Percentiles rank a stretch among this genome's conserved stretches.
phyloP scores from a whole-genome alignment of 53 echinoderm and acorn worm species.

The Paelopatides confundens region DNA sequence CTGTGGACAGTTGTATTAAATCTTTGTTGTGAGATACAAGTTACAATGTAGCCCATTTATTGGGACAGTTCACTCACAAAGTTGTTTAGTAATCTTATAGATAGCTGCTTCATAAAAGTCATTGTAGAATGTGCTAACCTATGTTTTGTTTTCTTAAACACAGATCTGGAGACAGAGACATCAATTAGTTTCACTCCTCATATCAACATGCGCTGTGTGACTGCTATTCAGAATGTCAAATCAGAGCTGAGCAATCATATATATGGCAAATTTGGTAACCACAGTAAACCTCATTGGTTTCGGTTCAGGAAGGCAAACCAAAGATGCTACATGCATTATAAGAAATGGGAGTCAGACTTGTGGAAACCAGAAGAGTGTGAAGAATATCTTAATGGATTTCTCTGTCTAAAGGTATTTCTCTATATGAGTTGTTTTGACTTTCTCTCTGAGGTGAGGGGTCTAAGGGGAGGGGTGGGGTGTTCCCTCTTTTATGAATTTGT shows the following conservation, averaged over 20 bases:
- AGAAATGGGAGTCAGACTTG: background rate
- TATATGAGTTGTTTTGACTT: too few relatives aligned
- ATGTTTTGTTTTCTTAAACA: background rate
- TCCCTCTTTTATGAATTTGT: too few relatives aligned
- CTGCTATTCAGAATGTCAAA: background rate
- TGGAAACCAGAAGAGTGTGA: background rate
- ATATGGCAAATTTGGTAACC: background rate
- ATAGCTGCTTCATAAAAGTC: too few relatives aligned
- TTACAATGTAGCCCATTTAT: too few relatives aligned
- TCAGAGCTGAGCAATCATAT: background rate
- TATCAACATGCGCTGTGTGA: background rate
- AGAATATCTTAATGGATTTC: constrained; percentile 11
- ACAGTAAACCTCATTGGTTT: constrained; percentile 26
- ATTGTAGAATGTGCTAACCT: too few relatives aligned
- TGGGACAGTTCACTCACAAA: too few relatives aligned
- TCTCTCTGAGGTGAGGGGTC: too few relatives aligned
- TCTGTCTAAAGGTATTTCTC: background rate
- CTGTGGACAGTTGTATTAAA: too few relatives aligned
- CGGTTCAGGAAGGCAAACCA: background rate
- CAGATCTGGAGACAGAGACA: background rate
- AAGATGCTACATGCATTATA: constrained; percentile 26
- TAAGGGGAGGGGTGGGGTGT: too few relatives aligned
- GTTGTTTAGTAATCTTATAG: too few relatives aligned
- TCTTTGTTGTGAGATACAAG: too few relatives aligned
- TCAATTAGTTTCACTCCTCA: background rate